Base-by-base conservation (phyloP, 2,113 vertebrate genomes). In the Triplophysa dalaica region DNA sequence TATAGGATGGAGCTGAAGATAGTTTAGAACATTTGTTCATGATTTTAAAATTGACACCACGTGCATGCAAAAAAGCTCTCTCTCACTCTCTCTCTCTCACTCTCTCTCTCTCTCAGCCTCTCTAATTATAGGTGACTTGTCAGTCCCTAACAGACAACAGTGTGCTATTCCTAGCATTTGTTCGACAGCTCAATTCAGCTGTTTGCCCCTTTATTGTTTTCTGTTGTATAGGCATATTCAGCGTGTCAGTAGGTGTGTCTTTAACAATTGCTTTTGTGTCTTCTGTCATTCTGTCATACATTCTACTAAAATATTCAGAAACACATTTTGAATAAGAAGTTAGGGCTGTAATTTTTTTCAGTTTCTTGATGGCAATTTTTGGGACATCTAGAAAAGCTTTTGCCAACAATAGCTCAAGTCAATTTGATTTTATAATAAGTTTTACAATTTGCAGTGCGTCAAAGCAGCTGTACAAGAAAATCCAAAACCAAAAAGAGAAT, bases 71-170 rank as follows among this genome's bases (percentile, higher is more conserved):
- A 38, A 38, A 38, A 7, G 33, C 10, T 12, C 43, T 33, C 43
- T 62, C 41, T 43, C 41, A 9, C 41, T 1, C 2, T 63, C 67
- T 75, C 88, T 52, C 43, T 81, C 24, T 54, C 48, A 38, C 60
- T 45, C 33, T 33, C 43, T 62, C 50, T n/a, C 54, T 70, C 26
- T 50, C 64, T 82, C 38, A 45, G 60, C 29, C 24, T 78, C 22
- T 50, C 26, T 85, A 83, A 81, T 84, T 86, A 84, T 19, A 75
- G 17, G 75, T 83, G 76, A 54, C 84, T 78, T 72, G 62, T 81
- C 72, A 68, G 64, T 70, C 60, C 13, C 24, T 67, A 52, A 73
- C 81, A 66, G 75, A 73, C 67, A 70, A n/a, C 48, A 52, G 43
- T 52, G 80, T 64, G 75, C 66, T 77, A 64, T 77, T 82, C 70